Base-by-base conservation (phyloP, 2,113 vertebrate species). In the Sisor rabdophorus region DNA sequence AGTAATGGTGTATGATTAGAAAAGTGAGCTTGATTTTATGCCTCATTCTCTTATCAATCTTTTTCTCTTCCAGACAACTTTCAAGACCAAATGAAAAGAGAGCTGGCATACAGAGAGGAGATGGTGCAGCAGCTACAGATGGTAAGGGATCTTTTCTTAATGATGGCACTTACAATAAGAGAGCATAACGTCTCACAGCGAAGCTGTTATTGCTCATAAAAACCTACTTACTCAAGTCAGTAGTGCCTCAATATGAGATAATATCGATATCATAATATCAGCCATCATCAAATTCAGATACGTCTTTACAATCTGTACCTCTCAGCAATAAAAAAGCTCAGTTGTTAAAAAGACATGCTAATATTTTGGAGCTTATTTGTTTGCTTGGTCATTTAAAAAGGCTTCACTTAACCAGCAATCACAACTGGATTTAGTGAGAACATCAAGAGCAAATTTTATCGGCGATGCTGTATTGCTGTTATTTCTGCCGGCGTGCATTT, bases 101-200 rank as follows among this genome's bases (percentile, higher is more conserved):
- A 99, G 72, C 90, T 99, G 75, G 95, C 97, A 1, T 99, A 99
- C 91, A 91, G 96, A 89, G 97, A 99, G 89, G 97, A 99, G 88
- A 98, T 99, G 95, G 96, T 98, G 16, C 97, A 99, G 71, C 97
- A 99, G 86, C 88, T 99, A 89, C 97, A 98, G 90, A 98, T 99
- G 78, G 97, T 98, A 87, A 90, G 87, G 79, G 20, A 71, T 48
- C 26, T n/a, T 72, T 13, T 70, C 12, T 30, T 63, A 30, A n/a
- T 73, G 53, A 56, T 28, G 24, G 28, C 53, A 61, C 56, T 40
- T 50, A 44, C 44, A 68, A 53, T 73, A 52, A 58, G 84, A 89
- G 90, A 87, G 79, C 84, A 71, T 61, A 60, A 63, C 15, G 40
- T 40, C 28, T 65, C 30, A 59, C 12, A 59, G 40, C 36, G 24